Conservation (phyloP, 1,140 invertebrate genomes). For the Drosophila nebulosa region DNA sequence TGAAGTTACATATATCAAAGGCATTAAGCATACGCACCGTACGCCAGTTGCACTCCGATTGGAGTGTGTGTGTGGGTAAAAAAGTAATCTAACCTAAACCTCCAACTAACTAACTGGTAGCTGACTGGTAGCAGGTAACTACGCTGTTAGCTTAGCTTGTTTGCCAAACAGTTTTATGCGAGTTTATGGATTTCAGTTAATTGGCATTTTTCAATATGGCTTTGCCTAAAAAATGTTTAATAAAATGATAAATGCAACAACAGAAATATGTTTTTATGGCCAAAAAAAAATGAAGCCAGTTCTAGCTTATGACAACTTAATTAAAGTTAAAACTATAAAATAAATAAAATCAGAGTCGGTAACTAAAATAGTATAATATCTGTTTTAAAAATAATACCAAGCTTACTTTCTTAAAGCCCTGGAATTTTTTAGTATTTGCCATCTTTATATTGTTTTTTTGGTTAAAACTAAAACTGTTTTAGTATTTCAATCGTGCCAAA, state of each 20-base stretch:
- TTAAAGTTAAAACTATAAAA: neutral
- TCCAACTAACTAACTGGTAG: slow-evolving; percentile 52
- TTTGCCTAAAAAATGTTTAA: neutral
- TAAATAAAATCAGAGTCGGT: no score
- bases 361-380: no score
- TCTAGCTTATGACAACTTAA: neutral
- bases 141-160: slow-evolving; percentile 56
- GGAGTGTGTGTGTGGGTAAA: slow-evolving; percentile 22
- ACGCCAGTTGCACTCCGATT: slow-evolving; percentile 43
- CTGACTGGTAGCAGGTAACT: slow-evolving; percentile 44
- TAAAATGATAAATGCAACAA: neutral
- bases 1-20: slow-evolving; percentile 39
- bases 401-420: no score
- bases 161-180: slow-evolving; percentile 60
- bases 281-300: neutral
- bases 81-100: slow-evolving; percentile 40
- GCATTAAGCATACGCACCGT: slow-evolving; percentile 66
- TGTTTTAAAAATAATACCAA: no score
- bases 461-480: no score
- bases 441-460: no score
- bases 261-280: neutral
- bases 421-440: no score
- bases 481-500: no score
- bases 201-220: slow-evolving; percentile 30
- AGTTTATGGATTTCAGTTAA: slow-evolving; percentile 38